Percentiles rank a stretch among this genome's conserved stretches.
Evolutionary conservation across 2,797 vertebrate species (phyloP).

Genomic region (Acanthurus tractus): DNA sequence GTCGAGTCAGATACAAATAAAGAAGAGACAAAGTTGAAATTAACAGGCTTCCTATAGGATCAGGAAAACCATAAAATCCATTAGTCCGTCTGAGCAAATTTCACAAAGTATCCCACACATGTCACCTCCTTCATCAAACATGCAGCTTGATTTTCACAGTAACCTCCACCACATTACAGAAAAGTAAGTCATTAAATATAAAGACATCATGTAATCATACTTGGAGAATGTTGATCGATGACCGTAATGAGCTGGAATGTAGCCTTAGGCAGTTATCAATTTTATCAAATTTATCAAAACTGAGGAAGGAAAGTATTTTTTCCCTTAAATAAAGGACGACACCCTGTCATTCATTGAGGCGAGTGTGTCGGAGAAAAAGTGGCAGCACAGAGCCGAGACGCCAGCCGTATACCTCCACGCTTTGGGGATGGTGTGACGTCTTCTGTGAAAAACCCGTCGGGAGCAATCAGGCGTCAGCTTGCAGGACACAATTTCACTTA

Average conservation of each 20-base stretch:
- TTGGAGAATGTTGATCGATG: constrained; percentile 12
- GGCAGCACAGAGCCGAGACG: constrained; percentile 13
- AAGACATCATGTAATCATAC: constrained; percentile 36
- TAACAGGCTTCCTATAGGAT: constrained; percentile 33
- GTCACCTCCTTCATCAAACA: constrained; percentile 22
- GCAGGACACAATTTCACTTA: constrained; percentile 45
- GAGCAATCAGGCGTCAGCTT: constrained; percentile 29
- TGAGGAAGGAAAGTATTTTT: constrained; percentile 3
- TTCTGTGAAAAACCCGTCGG: constrained; percentile 3
- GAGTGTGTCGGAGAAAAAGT: constrained; percentile 25
- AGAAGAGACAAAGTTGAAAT: constrained; percentile 29
- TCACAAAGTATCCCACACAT: neutral
- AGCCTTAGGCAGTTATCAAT: constrained; percentile 25
- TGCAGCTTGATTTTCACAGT: constrained; percentile 32
- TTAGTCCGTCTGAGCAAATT: constrained; percentile 7
- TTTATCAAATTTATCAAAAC: constrained; percentile 34
- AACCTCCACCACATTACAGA: neutral
- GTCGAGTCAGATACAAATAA: constrained; percentile 30
- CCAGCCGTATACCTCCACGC: constrained; percentile 24
- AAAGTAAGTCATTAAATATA: constrained; percentile 12
- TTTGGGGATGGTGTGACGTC: constrained; percentile 30
- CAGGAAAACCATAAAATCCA: constrained; percentile 20
- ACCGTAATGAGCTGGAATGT: constrained; percentile 37
- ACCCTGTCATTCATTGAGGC: constrained; percentile 34
- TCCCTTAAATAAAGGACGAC: constrained; percentile 17